Evolutionary conservation across 2,113 vertebrate genomes (phyloP).

Genomic region (Macaca nemestrina): DNA sequence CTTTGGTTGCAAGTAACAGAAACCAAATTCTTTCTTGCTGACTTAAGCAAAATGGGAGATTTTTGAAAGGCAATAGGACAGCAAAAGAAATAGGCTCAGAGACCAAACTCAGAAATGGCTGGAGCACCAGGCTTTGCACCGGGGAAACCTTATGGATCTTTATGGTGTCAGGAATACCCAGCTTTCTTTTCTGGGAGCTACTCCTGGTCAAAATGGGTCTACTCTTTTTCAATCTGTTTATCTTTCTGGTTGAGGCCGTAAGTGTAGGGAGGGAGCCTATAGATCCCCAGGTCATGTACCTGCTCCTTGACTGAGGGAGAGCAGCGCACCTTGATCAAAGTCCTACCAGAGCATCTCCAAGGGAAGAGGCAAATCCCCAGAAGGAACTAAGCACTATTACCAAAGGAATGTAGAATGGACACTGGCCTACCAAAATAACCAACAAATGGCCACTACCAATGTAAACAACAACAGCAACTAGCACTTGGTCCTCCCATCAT

Average conservation of each 20-base stretch:
- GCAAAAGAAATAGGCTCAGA: background rate
- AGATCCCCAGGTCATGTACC: background rate
- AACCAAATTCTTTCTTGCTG: background rate
- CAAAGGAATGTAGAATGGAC: background rate
- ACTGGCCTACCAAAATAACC: background rate
- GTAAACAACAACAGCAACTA: background rate
- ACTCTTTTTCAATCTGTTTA: background rate
- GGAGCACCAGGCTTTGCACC: background rate
- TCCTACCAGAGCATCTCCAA: background rate
- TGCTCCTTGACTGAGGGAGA: background rate
- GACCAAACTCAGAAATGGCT: background rate
- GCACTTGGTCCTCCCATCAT: background rate
- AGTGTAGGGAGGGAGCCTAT: background rate
- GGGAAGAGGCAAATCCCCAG: background rate
- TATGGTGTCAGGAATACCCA: background rate
- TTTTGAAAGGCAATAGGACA: background rate
- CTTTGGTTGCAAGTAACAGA: background rate
- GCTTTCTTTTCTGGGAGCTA: background rate
- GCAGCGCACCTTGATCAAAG: background rate
- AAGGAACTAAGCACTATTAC: background rate
- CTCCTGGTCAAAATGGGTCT: background rate
- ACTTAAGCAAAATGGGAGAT: background rate
- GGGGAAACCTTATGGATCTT: background rate
- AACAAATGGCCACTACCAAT: background rate
- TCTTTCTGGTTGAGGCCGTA: background rate